A percentile compares a stretch with the other conserved stretches of the same genome.
Evolutionary conservation across 2,113 vertebrate genomes (phyloP).

Genomic region (Syngnathus floridae): DNA sequence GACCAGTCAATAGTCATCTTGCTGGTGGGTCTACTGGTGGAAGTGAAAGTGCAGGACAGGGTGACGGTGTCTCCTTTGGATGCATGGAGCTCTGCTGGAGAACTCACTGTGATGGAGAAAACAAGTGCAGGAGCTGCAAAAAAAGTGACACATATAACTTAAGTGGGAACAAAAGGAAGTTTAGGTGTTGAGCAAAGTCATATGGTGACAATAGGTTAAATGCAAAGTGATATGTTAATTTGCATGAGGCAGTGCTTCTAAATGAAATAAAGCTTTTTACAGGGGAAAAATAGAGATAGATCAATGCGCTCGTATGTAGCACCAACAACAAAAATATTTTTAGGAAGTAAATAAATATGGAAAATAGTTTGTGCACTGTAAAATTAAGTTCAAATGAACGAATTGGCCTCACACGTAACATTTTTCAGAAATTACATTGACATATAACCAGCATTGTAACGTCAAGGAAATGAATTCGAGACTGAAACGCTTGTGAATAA

Average conservation of each 20-base stretch:
- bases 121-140: slow-evolving; percentile 54
- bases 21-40: slow-evolving; percentile 69
- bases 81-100: slow-evolving; percentile 69
- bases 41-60: slow-evolving; percentile 81
- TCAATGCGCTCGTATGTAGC: neutral
- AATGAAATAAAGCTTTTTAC: no score
- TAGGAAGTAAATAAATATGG: no score
- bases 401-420: neutral
- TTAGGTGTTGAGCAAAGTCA: neutral
- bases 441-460: neutral
- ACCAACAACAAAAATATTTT: neutral
- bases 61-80: slow-evolving; percentile 67
- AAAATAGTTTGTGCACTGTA: neutral
- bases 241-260: no score
- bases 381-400: neutral
- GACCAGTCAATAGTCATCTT: slow-evolving; percentile 84
- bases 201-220: no score
- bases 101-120: slow-evolving; percentile 71
- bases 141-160: neutral
- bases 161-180: neutral
- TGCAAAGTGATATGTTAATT: no score
- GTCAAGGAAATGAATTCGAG: neutral
- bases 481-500: neutral
- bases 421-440: neutral
- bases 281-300: no score